phyloP scores from a whole-genome alignment of 2,113 vertebrate genomes.

The Myxocyprinus asiaticus region DNA sequence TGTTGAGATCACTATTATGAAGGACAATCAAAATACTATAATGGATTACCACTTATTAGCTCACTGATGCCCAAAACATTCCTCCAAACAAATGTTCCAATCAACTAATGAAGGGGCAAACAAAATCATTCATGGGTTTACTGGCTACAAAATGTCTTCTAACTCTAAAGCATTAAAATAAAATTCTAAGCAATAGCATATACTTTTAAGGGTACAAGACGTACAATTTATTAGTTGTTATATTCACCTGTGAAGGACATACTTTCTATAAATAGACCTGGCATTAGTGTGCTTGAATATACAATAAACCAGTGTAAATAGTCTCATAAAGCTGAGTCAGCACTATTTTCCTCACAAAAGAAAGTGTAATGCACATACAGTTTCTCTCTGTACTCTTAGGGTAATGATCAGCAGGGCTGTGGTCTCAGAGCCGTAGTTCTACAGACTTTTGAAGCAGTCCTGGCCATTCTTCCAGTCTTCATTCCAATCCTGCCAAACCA shows the following conservation, averaged over 20 bases:
- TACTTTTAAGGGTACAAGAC: neutral
- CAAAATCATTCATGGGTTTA: neutral
- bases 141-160: neutral
- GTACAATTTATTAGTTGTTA: neutral
- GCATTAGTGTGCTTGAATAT: neutral
- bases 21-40: no score
- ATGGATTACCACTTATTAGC: no score
- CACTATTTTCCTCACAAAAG: constrained; percentile 2
- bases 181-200: neutral
- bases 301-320: constrained; percentile 20
- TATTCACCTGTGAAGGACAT: neutral
- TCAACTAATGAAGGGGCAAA: no score
- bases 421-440: neutral
- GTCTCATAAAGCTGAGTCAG: neutral
- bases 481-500: neutral
- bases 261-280: constrained; percentile 3
- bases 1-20: neutral
- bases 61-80: no score
- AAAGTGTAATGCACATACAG: neutral
- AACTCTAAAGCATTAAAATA: constrained; percentile 1
- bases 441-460: neutral
- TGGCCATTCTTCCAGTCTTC: neutral
- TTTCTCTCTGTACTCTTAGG: neutral
- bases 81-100: no score
- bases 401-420: neutral